Conservation (phyloP, 1,140 invertebrate genomes). For the Drosophila simulans region DNA sequence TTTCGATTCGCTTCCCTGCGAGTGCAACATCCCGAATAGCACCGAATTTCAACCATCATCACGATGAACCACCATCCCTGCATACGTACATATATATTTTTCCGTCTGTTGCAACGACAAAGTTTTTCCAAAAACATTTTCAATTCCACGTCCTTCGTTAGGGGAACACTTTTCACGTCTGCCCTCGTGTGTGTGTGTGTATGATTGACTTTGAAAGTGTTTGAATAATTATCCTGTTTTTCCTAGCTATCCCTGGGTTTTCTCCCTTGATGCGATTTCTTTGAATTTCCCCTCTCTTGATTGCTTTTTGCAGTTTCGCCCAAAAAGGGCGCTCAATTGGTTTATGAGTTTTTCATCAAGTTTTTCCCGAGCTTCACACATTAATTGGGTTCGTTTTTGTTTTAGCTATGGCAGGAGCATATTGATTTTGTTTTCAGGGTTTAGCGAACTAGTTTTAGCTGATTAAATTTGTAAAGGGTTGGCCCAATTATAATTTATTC, state of each 20-base stretch:
- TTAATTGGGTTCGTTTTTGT: constrained; percentile 8
- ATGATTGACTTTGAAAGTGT: constrained; percentile 73
- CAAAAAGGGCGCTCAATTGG: constrained; percentile 25
- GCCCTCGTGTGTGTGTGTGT: constrained; percentile 22
- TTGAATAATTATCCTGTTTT: constrained; percentile 80
- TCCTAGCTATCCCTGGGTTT: constrained; percentile 1
- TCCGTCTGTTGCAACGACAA: constrained; percentile 33
- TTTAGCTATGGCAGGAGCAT: background rate
- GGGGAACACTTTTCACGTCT: constrained; percentile 27
- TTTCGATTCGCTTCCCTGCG: constrained; percentile 62
- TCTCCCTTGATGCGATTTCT: constrained; percentile 35
- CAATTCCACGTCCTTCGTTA: constrained; percentile 35
- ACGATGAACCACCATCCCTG: constrained; percentile 2
- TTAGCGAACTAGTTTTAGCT: constrained; percentile 11
- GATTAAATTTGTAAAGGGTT: constrained; percentile 7
- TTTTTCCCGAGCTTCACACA: constrained; percentile 11
- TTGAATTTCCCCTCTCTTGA: constrained; percentile 37
- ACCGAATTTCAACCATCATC: constrained; percentile 8
- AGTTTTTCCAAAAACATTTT: constrained; percentile 47
- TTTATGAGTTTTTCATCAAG: constrained; percentile 53
- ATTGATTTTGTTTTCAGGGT: constrained; percentile 9
- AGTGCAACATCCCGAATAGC: constrained; percentile 44
- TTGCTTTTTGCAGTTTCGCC: constrained; percentile 29
- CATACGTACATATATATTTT: background rate
- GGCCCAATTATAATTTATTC: constrained; percentile 22